Percentiles rank a stretch among this genome's conserved stretches.
Evolutionary conservation across 2,888 invertebrate genomes (phyloP).

Genomic region (Sphaerophoria rueppellii): DNA sequence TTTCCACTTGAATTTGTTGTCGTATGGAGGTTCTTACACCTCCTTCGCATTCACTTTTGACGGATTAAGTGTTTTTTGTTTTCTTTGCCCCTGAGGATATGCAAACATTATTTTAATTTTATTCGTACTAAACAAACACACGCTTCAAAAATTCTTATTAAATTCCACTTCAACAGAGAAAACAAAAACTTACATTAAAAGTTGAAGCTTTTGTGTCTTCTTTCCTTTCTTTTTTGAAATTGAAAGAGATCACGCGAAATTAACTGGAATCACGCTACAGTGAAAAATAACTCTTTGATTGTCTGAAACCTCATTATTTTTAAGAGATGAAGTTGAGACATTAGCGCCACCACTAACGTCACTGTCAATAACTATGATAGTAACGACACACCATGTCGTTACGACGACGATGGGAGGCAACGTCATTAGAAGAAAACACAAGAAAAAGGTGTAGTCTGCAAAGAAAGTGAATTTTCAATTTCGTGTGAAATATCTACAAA

Average conservation of each 20-base stretch:
- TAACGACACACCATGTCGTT: not conserved
- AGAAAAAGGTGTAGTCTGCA: slow-evolving; percentile 41
- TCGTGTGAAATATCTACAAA: slow-evolving; percentile 41
- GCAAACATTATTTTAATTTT: slow-evolving; percentile 61
- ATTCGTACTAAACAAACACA: slow-evolving; percentile 9
- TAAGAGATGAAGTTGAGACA: slow-evolving; percentile 65
- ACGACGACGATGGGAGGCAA: slow-evolving; percentile 43
- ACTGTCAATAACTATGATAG: slow-evolving; percentile 30
- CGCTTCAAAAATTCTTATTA: slow-evolving; percentile 25
- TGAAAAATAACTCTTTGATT: slow-evolving; percentile 16
- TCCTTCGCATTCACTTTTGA: slow-evolving; percentile 21
- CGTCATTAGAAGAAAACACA: slow-evolving; percentile 60
- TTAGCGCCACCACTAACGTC: slow-evolving; percentile 50
- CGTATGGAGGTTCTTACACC: not conserved
- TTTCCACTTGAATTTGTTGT: slow-evolving; percentile 59
- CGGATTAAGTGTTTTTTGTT: slow-evolving; percentile 61
- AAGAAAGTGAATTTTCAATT: not conserved
- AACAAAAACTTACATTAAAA: not conserved
- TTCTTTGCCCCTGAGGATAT: slow-evolving; percentile 22
- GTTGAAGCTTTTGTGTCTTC: slow-evolving; percentile 41
- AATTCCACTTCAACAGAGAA: not conserved
- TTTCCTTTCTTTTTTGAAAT: slow-evolving; percentile 50
- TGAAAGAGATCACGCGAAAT: slow-evolving; percentile 48
- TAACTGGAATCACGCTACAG: slow-evolving; percentile 52
- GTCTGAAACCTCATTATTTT: slow-evolving; percentile 27